Evolutionary conservation across 2,113 vertebrate genomes (phyloP), one percentile per base, ranked within the genome.

Genomic region (Solenodon paradoxus): DNA sequence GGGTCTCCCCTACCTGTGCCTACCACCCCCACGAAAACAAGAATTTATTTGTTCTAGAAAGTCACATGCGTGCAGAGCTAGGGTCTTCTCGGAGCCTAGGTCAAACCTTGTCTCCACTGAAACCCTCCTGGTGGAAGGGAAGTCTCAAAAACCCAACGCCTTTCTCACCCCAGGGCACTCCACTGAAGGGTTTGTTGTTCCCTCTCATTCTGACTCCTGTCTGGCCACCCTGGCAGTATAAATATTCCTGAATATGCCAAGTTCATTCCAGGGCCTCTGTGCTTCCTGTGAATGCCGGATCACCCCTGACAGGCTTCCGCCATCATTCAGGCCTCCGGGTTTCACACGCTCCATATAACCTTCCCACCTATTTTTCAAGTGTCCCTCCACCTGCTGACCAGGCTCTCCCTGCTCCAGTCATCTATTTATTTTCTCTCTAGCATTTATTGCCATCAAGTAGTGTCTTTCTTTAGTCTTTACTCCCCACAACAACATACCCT

Each of bases 1-100:
- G 51, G 19, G 42, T 61, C 64, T 92, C 32, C 24, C 45, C 8
- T 7, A 20, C 42, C 55, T 71, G 9, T 9, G 13, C 20, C 32
- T 30, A 47, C 12, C n/a, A 68, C 7, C 20, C 79, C 45, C 45
- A 71, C 51, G 42, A 75, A 89, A 93, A 87, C 55, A 84, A 84
- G 66, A 82, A 63, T 28, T 86, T 59, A 64, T 83, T 83, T 86
- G 59, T 72, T 93, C 53, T 71, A 90, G 93, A 91, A 96, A 89
- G 92, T 66, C 28, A 9, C 40, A 38, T 19, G 79, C 84, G 8
- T 6, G 7, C 49, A n/a, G 69, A 86, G 87, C 49, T 51, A 61
- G 28, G 72, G 40, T 57, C 77, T n/a, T 64, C 75, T 92, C 40
- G 86, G 88, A 91, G 91, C 57, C 72, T 35, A 91, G 49, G 91